phyloP scores from a whole-genome alignment of 2,888 invertebrate genomes.

The Phalangium opilio region DNA sequence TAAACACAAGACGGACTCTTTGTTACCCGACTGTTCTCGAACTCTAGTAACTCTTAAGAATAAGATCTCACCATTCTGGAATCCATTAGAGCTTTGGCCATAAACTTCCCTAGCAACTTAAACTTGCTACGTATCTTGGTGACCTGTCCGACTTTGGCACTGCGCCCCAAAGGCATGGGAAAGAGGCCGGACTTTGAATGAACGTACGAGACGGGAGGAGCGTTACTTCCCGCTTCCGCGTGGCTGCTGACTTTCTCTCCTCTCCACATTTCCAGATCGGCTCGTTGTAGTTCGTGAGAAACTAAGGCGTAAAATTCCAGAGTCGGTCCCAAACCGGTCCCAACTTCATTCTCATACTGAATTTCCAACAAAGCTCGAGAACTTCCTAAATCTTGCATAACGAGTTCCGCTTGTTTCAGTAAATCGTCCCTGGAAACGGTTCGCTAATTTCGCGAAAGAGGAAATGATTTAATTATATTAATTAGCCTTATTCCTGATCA shows the following conservation, averaged over 20 bases:
- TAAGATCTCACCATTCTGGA: constrained; percentile 69
- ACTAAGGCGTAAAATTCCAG: constrained; percentile 97
- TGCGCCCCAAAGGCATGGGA: constrained; percentile 73
- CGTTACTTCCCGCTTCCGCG: neutral
- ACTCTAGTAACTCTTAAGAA: too few species aligned
- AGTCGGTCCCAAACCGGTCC: constrained; percentile 97
- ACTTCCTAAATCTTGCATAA: constrained; percentile 81
- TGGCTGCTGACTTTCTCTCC: constrained; percentile 38
- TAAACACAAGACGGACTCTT: constrained; percentile 37
- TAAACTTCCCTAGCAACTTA: constrained; percentile 90
- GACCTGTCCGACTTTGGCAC: constrained; percentile 54
- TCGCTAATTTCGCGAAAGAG: constrained; percentile 27
- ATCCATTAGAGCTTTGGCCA: constrained; percentile 99
- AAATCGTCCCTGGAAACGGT: constrained; percentile 56
- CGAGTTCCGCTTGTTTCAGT: constrained; percentile 84
- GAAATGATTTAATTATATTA: neutral
- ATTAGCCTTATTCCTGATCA: too few species aligned
- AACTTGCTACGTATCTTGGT: constrained; percentile 79
- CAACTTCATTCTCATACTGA: constrained; percentile 52
- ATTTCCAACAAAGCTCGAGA: constrained; percentile 84
- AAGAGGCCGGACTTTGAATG: constrained; percentile 52
- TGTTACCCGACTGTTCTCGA: neutral
- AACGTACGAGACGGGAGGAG: neutral
- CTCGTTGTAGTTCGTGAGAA: constrained; percentile 77
- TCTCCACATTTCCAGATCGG: constrained; percentile 88